These are phyloP conservation scores for Blennius ocellaris DNA, from an alignment of 2,113 vertebrate species.

Conservation along the genomic window DNA sequence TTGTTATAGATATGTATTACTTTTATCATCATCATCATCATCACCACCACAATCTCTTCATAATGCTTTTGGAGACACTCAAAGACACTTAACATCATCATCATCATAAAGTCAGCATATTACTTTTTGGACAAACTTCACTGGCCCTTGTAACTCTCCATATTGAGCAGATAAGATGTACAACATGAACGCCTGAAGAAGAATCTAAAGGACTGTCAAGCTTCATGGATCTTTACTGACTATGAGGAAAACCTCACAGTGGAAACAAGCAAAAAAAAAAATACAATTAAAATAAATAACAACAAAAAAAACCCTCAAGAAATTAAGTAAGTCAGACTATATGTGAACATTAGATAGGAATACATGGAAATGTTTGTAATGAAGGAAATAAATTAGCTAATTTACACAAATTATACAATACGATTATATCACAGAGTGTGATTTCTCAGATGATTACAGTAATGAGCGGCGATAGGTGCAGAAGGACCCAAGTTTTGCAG, in stretches of 20 bases:
- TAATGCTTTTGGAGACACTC: too few species aligned
- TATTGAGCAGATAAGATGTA: neutral
- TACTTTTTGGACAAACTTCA: neutral
- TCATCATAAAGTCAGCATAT: neutral
- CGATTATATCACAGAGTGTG: slow-evolving; percentile 32
- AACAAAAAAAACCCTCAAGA: too few species aligned
- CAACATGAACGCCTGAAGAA: neutral
- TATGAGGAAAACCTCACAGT: too few species aligned
- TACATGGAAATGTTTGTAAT: neutral
- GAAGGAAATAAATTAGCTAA: slow-evolving; percentile 30
- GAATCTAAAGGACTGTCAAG: neutral
- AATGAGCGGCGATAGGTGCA: slow-evolving; percentile 43
- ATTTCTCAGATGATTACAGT: slow-evolving; percentile 64
- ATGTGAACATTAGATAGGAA: too few species aligned
- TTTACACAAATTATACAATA: slow-evolving; percentile 32
- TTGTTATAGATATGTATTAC: too few species aligned
- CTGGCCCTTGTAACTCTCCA: neutral
- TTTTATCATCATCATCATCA: too few species aligned
- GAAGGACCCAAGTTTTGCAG: slow-evolving; percentile 62
- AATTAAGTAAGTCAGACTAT: too few species aligned
- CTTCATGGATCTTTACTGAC: neutral
- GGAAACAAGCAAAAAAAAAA: too few species aligned
- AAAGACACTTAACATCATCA: too few species aligned
- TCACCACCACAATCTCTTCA: too few species aligned
- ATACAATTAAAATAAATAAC: too few species aligned